These are phyloP conservation scores for Tipula unca DNA, from an alignment of 2,888 invertebrate species.

Conservation along the genomic window DNA sequence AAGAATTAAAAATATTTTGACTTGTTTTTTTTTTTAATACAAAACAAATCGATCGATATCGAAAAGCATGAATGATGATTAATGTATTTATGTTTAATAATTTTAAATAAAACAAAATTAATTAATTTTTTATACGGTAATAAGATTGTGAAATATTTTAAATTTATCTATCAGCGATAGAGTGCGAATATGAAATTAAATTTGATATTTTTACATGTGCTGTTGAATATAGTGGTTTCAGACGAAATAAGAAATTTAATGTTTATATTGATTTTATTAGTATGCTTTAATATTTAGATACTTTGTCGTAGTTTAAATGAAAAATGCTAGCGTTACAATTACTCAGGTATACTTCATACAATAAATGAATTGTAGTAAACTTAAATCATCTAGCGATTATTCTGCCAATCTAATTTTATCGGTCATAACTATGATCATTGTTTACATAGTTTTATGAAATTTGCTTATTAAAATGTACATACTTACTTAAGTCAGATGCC, in stretches of 20 bases:
- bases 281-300: neutral
- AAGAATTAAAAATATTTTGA: neutral
- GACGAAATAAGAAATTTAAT: neutral
- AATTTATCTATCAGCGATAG: neutral
- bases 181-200: neutral
- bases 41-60: neutral
- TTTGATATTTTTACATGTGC: constrained; percentile 3
- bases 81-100: neutral
- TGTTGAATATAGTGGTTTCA: neutral
- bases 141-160: constrained; percentile 16
- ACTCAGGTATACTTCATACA: neutral
- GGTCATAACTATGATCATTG: neutral
- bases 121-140: neutral
- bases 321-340: neutral
- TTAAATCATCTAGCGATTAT: neutral
- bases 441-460: neutral
- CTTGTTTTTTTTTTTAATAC: no score
- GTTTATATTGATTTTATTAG: neutral
- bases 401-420: neutral
- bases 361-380: neutral
- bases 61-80: neutral
- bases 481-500: neutral
- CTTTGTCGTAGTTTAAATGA: neutral
- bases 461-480: neutral
- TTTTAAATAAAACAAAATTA: neutral